Percentiles rank a stretch among this genome's conserved stretches.
Conservation (phyloP, 2,888 invertebrate genomes). For the Scaptomyza caliginosa region DNA sequence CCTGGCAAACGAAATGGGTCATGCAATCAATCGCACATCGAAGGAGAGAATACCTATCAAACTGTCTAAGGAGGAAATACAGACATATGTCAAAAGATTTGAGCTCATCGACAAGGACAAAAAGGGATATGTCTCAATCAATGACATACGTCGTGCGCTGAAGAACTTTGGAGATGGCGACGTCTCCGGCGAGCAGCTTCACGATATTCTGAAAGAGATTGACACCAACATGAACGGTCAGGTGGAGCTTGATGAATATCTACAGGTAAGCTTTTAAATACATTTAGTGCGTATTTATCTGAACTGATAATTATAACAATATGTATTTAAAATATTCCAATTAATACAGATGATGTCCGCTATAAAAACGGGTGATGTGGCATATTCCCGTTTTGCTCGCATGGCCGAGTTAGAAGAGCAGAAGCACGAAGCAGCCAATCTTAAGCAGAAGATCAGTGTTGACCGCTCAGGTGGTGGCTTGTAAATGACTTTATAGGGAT, state of each 20-base stretch:
- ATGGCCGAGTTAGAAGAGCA: slow-evolving; percentile 97
- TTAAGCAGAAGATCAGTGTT: slow-evolving; percentile 93
- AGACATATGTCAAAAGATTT: slow-evolving; percentile 97
- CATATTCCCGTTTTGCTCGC: slow-evolving; percentile 97
- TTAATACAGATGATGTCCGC: slow-evolving; percentile 97
- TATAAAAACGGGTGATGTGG: slow-evolving; percentile 97
- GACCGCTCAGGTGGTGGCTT: slow-evolving; percentile 98
- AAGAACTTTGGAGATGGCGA: slow-evolving; percentile 94
- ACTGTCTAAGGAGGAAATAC: slow-evolving; percentile 96
- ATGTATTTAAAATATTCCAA: neutral
- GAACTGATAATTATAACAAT: neutral
- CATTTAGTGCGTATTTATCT: neutral
- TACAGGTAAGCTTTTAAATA: slow-evolving; percentile 89
- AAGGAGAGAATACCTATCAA: slow-evolving; percentile 95
- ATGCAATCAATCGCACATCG: slow-evolving; percentile 94
- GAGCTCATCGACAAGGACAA: slow-evolving; percentile 97
- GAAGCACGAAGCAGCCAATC: slow-evolving; percentile 90
- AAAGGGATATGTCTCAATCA: slow-evolving; percentile 99
- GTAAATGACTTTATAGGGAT: slow-evolving; percentile 84
- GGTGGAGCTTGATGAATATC: slow-evolving; percentile 99
- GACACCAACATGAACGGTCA: slow-evolving; percentile 99
- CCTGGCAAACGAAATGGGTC: slow-evolving; percentile 97
- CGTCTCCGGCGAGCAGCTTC: slow-evolving; percentile 95
- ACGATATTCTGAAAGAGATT: slow-evolving; percentile 98
- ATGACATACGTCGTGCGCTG: slow-evolving; percentile 96